These are phyloP conservation scores for Amphiprion ocellaris DNA, from an alignment of 2,113 vertebrate species.

Conservation along the genomic window DNA sequence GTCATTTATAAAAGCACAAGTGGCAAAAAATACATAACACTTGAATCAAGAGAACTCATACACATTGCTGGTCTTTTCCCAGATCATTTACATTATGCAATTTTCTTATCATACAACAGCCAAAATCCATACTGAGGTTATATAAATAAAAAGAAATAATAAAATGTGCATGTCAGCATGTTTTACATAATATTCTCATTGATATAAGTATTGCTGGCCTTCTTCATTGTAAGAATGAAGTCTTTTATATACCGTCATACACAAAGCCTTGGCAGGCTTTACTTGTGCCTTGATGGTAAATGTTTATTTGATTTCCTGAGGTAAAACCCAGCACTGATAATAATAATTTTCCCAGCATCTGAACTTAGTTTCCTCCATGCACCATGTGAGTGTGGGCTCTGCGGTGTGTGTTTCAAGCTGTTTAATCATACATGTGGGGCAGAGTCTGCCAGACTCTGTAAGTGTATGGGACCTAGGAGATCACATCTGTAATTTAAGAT, in stretches of 20 bases:
- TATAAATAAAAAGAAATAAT: background rate
- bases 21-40: no score
- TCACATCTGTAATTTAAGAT: slow-evolving; percentile 58
- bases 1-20: no score
- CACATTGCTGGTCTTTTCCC: no score
- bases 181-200: background rate
- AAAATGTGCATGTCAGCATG: background rate
- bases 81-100: no score
- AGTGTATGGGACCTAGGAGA: slow-evolving; percentile 22
- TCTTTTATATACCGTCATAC: slow-evolving; percentile 1
- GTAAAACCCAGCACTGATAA: slow-evolving; percentile 53
- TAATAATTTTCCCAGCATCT: slow-evolving; percentile 62
- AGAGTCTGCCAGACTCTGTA: slow-evolving; percentile 52
- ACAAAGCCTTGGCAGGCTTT: slow-evolving; percentile 34
- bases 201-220: background rate
- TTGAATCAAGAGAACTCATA: background rate
- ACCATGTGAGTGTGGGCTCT: slow-evolving; percentile 25
- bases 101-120: background rate
- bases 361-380: slow-evolving; percentile 49
- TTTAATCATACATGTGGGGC: slow-evolving; percentile 49
- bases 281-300: slow-evolving; percentile 39
- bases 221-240: background rate
- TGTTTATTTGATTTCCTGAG: slow-evolving; percentile 60
- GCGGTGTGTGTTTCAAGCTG: slow-evolving; percentile 40
- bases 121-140: background rate